A percentile compares a stretch with the other conserved stretches of the same genome.
Conservation (phyloP, 1,140 invertebrate genomes). For the Brachionus rotundiformis region DNA sequence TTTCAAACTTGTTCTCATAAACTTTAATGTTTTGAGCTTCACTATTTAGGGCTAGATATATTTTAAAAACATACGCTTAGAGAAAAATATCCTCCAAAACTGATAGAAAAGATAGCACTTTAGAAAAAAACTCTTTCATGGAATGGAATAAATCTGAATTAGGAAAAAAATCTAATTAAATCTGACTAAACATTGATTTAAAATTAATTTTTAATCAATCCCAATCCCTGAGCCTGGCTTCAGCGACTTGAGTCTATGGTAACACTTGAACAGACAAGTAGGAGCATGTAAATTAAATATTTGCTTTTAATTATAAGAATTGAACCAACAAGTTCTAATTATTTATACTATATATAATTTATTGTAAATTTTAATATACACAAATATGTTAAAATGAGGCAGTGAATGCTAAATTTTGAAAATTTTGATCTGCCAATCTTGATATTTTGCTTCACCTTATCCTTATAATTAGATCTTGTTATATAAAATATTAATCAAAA, state of each 20-base stretch:
- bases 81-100: background rate
- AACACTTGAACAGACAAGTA: slow-evolving; percentile 7
- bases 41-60: background rate
- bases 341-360: background rate
- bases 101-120: background rate
- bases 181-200: slow-evolving; percentile 28
- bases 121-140: background rate
- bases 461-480: background rate
- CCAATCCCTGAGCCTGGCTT: background rate
- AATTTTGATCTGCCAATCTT: background rate
- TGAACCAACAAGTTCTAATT: background rate
- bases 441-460: background rate
- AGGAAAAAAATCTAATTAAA: slow-evolving; percentile 35
- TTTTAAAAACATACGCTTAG: background rate
- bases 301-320: slow-evolving; percentile 38
- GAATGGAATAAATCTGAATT: background rate
- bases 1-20: background rate
- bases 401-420: background rate
- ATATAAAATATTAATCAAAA: background rate
- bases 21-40: background rate
- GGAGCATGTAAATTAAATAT: background rate
- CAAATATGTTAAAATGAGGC: background rate
- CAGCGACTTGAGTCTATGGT: background rate
- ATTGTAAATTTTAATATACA: background rate
- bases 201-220: slow-evolving; percentile 40